A percentile compares a stretch with the other conserved stretches of the same genome.
phyloP scores from a whole-genome alignment of 2,797 vertebrate species.

The Rhinella marina region DNA sequence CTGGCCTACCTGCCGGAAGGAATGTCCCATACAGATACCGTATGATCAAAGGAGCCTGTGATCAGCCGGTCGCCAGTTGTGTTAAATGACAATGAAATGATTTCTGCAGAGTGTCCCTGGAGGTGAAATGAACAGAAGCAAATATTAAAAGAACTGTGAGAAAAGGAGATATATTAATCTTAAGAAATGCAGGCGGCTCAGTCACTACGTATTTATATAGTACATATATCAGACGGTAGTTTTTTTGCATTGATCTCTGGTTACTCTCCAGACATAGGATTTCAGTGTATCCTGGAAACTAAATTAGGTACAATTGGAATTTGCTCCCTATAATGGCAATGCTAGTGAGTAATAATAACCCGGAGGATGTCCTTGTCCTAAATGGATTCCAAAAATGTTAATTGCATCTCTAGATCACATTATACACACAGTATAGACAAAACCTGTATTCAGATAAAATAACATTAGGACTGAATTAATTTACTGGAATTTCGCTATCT shows the following conservation, averaged over 20 bases:
- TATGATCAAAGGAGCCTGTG: conserved; percentile 94
- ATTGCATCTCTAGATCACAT: background rate
- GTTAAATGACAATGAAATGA: conserved; percentile 90
- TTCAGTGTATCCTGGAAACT: background rate
- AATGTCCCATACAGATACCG: conserved; percentile 88
- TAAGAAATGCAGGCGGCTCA: background rate
- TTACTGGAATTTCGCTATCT: no score
- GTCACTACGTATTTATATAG: background rate
- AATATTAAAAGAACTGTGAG: conserved; percentile 4
- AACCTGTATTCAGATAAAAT: background rate
- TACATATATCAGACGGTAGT: no score
- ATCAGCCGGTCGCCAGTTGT: conserved; percentile 85
- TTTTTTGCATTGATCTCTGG: background rate
- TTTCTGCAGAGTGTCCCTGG: conserved; percentile 91
- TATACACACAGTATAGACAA: background rate
- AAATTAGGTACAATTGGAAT: background rate
- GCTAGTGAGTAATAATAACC: background rate
- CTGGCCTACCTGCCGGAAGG: conserved; percentile 82
- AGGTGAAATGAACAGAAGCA: conserved; percentile 3
- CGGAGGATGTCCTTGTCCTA: background rate
- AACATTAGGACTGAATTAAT: background rate
- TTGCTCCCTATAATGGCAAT: background rate
- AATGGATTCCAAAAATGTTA: background rate
- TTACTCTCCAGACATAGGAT: background rate
- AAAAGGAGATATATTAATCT: background rate